Evolutionary conservation across 2,797 vertebrate species (phyloP), one percentile per base, ranked within the genome.

Genomic region (Sebastes iracundus): DNA sequence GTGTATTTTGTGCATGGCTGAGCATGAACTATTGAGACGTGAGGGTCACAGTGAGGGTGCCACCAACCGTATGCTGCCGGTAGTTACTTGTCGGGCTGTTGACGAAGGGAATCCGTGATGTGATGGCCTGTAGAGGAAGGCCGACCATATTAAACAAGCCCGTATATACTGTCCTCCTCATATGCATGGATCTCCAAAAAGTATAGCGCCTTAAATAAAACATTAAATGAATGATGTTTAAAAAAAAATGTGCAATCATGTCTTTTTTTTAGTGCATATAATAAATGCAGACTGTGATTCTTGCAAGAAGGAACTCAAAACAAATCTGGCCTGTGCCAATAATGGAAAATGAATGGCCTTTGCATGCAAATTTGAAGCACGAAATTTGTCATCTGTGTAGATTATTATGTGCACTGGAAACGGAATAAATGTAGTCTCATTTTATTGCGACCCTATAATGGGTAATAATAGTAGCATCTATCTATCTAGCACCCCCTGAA

Each of bases 11-110:
- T 87, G 90, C 88, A 72, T 46, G 86, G 77, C 77, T 79, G 82
- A 83, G 84, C 89, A 33, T 77, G 88, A 87, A 82, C 87, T n/a
- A 14, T 28, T 20, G 86, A 84, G 86, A 86, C 80, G 84, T 68
- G 83, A 49, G 91, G 91, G 90, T 93, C 92, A 91, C 86, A 42
- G 85, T 32, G 6, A 86, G 86, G 88, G 53, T 87, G 90, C 90
- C 90, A 90, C 88, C 90, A 86, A 80, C 89, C 86, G 87, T 86
- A 70, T 65, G 84, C 80, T 84, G 77, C 88, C 89, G 83, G 87
- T 86, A 85, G 84, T 84, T 84, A 81, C 88, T 88, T 79, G 67
- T 85, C 87, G 79, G 79, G 81, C 81, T 86, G 90, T 82, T 90
- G 91, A 91, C 83, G 38, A 28, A 75, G 89, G 87, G 90, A 89